Evolutionary conservation across 2,113 vertebrate species (phyloP), one percentile per base, ranked within the genome.

Genomic region (Oostethus manadensis): DNA sequence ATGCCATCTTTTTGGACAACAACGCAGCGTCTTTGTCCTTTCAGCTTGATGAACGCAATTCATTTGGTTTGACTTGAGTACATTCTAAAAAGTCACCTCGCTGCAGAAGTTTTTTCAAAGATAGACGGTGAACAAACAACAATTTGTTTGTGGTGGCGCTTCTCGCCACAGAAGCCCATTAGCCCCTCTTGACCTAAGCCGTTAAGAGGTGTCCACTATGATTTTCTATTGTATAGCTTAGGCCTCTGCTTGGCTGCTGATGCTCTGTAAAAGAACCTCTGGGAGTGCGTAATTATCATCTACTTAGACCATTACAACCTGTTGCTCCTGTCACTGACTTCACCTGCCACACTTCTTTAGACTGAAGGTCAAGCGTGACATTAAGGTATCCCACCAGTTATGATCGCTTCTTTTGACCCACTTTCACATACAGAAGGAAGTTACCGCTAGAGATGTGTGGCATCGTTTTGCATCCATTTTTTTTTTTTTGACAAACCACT

Each of bases 91-190:
- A 64, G 20, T 20, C 49, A 16, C 22, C 22, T 14, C 49, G 23
- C 26, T 16, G 29, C 58, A 71, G 69, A 72, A 68, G 57, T 33
- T 17, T 16, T 46, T 18, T 58, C 54, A 60, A 63, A 77, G 58
- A 80, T 53, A 64, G 59, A 69, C 61, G 33, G 55, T 73, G 65
- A 78, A 76, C 71, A 70, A 55, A 21, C 42, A n/a, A 68, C 55
- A 59, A 59, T 43, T 60, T 72, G 77, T 81, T 76, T 83, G 72
- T 76, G 68, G 70, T 69, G 42, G 57, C 74, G 47, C 53, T 51
- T 64, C 70, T 84, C 77, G 82, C 72, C 72, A 66, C 4, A 38
- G 62, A 66, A 75, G 62, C 61, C 82, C 81, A 85, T 87, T 86
- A 75, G 77, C 64, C 22, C 35, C 54, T 61, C 60, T 79, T 77